Evolutionary conservation across 64 coral and sea anemone species (phyloP).

Genomic region (Stichodactyla mertensii): DNA sequence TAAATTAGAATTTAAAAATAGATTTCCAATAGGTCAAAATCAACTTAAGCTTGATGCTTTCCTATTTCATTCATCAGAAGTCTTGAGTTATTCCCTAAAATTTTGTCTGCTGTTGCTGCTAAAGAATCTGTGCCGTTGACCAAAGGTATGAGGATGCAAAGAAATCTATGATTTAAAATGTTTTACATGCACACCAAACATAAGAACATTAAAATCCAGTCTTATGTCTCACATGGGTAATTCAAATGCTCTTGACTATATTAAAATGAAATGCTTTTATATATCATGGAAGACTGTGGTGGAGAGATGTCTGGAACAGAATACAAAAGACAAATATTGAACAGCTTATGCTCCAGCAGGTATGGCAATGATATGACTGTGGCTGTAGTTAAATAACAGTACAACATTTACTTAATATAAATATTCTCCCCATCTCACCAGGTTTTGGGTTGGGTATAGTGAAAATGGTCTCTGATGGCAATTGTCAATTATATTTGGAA

Average conservation of each 20-base stretch:
- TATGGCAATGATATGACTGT: background rate
- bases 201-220: too few species aligned
- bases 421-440: too few species aligned
- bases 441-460: too few species aligned
- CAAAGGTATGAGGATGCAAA: conserved; percentile 24
- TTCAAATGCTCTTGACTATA: background rate
- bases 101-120: conserved; percentile 71
- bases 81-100: conserved; percentile 76
- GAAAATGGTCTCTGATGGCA: too few species aligned
- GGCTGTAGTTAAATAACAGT: too few species aligned
- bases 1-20: background rate
- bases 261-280: background rate
- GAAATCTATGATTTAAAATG: background rate
- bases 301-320: conserved; percentile 83
- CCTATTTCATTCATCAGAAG: conserved; percentile 6
- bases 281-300: conserved; percentile 31
- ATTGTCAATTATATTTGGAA: too few species aligned
- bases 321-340: conserved; percentile 80
- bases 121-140: conserved; percentile 76
- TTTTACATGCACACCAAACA: background rate
- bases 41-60: background rate
- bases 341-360: conserved; percentile 80
- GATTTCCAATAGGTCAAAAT: background rate
- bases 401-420: too few species aligned
- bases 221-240: too few species aligned